Conservation (phyloP, 1,140 invertebrate genomes). For the Aphelenchoides fujianensis region DNA sequence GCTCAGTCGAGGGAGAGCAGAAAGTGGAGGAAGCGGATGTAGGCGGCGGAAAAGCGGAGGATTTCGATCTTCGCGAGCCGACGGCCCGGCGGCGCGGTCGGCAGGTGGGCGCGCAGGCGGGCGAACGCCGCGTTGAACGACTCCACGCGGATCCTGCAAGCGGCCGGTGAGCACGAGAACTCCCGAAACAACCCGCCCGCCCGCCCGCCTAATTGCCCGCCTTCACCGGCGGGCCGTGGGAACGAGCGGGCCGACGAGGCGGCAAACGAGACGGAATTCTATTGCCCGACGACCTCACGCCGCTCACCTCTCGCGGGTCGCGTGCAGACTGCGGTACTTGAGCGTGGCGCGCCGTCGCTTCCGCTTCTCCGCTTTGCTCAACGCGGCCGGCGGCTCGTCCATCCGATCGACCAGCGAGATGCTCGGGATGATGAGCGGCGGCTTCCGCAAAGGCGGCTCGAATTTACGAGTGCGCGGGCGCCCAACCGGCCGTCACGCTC, state of each 20-base stretch:
- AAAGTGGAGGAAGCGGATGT: constrained; percentile 90
- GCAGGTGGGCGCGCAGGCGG: constrained; percentile 79
- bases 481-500: no score
- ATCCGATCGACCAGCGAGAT: no score
- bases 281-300: no score
- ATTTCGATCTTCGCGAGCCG: constrained; percentile 96
- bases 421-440: no score
- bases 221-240: no score
- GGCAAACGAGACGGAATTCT: no score
- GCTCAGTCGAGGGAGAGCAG: constrained; percentile 67
- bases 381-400: constrained; percentile 4
- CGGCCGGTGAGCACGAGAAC: no score
- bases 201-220: no score
- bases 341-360: constrained; percentile 83
- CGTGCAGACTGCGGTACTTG: constrained; percentile 92
- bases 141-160: constrained; percentile 76
- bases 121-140: constrained; percentile 90
- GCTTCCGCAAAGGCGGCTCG: no score
- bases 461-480: no score
- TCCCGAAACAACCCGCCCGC: no score
- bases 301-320: constrained; percentile 77
- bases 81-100: constrained; percentile 88
- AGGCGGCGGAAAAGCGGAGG: constrained; percentile 85
- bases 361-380: constrained; percentile 81
- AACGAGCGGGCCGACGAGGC: no score